Evolutionary conservation across 2,797 vertebrate genomes (phyloP).

Genomic region (Aeoliscus strigatus): DNA sequence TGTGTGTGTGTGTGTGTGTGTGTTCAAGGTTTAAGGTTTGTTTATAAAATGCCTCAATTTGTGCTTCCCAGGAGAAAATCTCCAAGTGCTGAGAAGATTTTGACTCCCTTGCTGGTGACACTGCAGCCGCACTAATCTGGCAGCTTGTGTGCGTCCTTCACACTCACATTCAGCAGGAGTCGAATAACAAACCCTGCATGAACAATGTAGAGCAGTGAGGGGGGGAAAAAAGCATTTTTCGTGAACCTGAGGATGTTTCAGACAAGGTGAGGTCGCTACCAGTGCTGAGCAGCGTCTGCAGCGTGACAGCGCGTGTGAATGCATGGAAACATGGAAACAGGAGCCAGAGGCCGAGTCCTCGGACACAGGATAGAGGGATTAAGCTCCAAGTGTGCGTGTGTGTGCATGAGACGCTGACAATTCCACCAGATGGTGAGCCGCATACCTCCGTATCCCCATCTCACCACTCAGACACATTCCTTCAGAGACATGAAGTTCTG

Average conservation of each 20-base stretch:
- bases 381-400: slow-evolving; percentile 6
- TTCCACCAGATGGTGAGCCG: slow-evolving; percentile 58
- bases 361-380: slow-evolving; percentile 39
- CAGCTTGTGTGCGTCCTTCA: slow-evolving; percentile 2
- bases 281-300: slow-evolving; percentile 3
- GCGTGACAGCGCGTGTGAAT: no score
- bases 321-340: slow-evolving; percentile 32
- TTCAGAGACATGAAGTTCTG: slow-evolving; percentile 15
- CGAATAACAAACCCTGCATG: no score
- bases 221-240: neutral
- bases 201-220: no score
- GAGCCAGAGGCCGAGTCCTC: slow-evolving; percentile 36
- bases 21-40: slow-evolving; percentile 20
- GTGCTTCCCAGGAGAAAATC: no score
- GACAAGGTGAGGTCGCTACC: slow-evolving; percentile 1
- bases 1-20: slow-evolving; percentile 6
- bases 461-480: slow-evolving; percentile 49
- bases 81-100: slow-evolving; percentile 8
- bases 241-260: neutral
- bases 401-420: slow-evolving; percentile 27
- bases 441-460: slow-evolving; percentile 46
- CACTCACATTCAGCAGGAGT: neutral
- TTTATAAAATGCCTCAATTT: no score
- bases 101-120: slow-evolving; percentile 11
- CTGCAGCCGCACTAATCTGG: neutral